Base-by-base conservation (phyloP, 2,888 invertebrate species). In the Apeira syringaria region DNA sequence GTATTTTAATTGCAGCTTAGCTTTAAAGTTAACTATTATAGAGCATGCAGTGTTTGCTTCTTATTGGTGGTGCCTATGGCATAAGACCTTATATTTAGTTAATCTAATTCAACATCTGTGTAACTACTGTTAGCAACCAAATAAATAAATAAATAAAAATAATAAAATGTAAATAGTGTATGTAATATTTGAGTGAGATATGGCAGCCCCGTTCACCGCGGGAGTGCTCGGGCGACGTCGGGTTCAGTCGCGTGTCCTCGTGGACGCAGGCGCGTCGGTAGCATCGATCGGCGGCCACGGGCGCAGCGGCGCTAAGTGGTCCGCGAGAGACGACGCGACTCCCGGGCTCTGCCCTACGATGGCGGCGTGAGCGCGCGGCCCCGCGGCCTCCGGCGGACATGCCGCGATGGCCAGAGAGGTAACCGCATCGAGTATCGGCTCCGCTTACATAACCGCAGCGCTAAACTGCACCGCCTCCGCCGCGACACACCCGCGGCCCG, bases 401-500 rank as follows among this genome's bases (percentile, higher is more conserved):
- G 93, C 92, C 92, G 92, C 92, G 92, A 92, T 92, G 93, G 92
- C 93, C 92, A 92, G 92, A 92, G 93, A 92, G 92, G 92, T 93
- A 92, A 85, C 77, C 74, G 79, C 75, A 77, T 56, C 76, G 63
- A 64, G 66, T 60, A 63, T 2, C 24, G 68, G 58, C 61, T 64
- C 68, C 63, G 43, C 73, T 80, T 76, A 77, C 73, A 76, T 77
- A 78, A 77, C 74, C 68, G 64, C 22, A 11, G 74, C 37, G 37
- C 26, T 33, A 32, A 36, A 20, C 7, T 20, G 20, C 7, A 6
- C 20, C 20, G 20, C 20, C 20, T 34, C 28, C 33, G 10, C 18
- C 37, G 37, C 34, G 25, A 7, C 36, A 22, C 25, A 34, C 27
- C 12, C 40, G 24, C 8, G 9, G 29, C 26, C 15, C 38, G 29